Evolutionary conservation across 35 echinoderm and acorn worm genomes (phyloP), one percentile per base, ranked within the genome.

Genomic region (Heliocidaris tuberculata): DNA sequence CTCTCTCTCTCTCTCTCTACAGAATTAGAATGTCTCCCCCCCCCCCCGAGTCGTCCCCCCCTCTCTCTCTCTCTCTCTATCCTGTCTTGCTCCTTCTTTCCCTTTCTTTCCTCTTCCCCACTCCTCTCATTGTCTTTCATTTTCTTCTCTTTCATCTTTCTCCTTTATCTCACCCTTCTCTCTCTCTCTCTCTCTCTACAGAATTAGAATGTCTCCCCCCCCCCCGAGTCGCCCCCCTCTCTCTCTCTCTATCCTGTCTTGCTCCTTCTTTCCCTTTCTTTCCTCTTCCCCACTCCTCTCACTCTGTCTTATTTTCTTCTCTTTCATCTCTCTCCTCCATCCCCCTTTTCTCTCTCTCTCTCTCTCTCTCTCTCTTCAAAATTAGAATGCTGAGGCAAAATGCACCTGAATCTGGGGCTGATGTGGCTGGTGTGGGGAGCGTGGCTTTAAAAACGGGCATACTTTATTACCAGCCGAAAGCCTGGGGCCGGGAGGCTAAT

Each of bases 401-500:
- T 78, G 31, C 87, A 89, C 87, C 31, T 47, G 32, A 24, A 89
- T 89, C 87, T 89, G 15, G 87, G 30, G 87, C 10, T 13, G 87
- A 30, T 32, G 87, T 15, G 16, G 87, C 3, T 47, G 47, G 87
- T 89, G 87, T 89, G 31, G 32, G 47, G 87, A 32, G 87, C 47
- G 87, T 89, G 87, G 87, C 87, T 89, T 89, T 89, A 47, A 89
- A 89, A 89, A 12, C 87, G 2, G 31, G 31, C 87, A 47, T 89
- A 89, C 87, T 89, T 89, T 89, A 89, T 89, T 89, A 89, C 87
- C 87, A 31, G 35, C 47, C 31, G 19, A 89, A 48, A 47, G 87
- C 87, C 87, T 10, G 19, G 87, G 87, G 87, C 31, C 47, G 19
- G 31, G 87, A 42, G 29, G 87, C 87, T 89, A 89, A 42, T n/a